Evolutionary conservation across 2,888 invertebrate genomes (phyloP).

Genomic region (Ophioninae sp.): DNA sequence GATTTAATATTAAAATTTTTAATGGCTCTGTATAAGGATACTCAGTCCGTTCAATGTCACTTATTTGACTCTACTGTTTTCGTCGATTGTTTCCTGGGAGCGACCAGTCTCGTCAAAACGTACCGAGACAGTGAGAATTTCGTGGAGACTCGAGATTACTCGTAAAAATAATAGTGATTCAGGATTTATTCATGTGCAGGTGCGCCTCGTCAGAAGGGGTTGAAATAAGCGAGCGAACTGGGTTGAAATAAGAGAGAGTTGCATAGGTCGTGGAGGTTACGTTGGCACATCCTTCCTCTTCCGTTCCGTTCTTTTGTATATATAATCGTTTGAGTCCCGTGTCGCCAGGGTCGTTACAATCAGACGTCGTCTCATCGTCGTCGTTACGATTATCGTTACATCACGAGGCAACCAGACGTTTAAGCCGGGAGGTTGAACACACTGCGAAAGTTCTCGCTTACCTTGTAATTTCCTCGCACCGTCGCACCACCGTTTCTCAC

Average conservation of each 20-base stretch:
- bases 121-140: neutral
- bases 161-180: neutral
- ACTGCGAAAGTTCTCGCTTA: slow-evolving; percentile 31
- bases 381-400: slow-evolving; percentile 59
- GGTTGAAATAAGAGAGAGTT: slow-evolving; percentile 34
- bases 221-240: too few relatives aligned
- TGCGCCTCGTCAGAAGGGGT: neutral
- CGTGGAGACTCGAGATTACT: too few relatives aligned
- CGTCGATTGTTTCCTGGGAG: too few relatives aligned
- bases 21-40: too few relatives aligned
- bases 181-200: neutral
- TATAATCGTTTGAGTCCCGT: slow-evolving; percentile 43
- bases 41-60: too few relatives aligned
- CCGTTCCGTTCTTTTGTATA: slow-evolving; percentile 23
- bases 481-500: neutral
- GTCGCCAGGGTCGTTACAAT: slow-evolving; percentile 56
- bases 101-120: neutral
- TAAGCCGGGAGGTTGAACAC: slow-evolving; percentile 47
- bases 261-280: slow-evolving; percentile 17
- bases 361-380: slow-evolving; percentile 45
- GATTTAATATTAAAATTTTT: too few relatives aligned
- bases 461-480: slow-evolving; percentile 40
- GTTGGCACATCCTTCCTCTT: slow-evolving; percentile 29
- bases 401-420: slow-evolving; percentile 55
- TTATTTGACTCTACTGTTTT: too few relatives aligned